Percentiles rank a stretch among this genome's conserved stretches.
These are phyloP conservation scores for Lordiphosa clarofinis DNA, from an alignment of 1,140 invertebrate species.

Conservation along the genomic window DNA sequence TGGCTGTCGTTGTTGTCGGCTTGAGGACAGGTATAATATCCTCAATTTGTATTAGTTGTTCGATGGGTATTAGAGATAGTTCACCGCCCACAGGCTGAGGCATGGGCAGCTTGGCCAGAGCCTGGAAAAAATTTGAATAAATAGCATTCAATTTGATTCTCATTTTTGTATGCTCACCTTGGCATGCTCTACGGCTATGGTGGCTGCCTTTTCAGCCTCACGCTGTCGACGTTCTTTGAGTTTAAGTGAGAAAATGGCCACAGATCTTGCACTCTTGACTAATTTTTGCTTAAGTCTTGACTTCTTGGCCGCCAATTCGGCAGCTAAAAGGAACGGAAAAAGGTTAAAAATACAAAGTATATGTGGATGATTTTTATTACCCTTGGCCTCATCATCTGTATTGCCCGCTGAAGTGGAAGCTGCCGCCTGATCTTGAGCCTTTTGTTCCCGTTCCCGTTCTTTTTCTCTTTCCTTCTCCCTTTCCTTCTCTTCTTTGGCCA, in stretches of 20 bases:
- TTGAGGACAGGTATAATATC: slow-evolving; percentile 80
- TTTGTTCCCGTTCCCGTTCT: slow-evolving; percentile 30
- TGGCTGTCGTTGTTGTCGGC: slow-evolving; percentile 32
- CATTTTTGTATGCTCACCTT: slow-evolving; percentile 45
- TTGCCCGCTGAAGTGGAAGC: slow-evolving; percentile 50
- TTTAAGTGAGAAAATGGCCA: slow-evolving; percentile 90
- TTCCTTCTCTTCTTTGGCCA: slow-evolving; percentile 39
- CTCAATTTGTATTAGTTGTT: slow-evolving; percentile 85
- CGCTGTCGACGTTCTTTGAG: slow-evolving; percentile 87
- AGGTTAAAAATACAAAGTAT: not conserved
- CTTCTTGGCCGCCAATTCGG: slow-evolving; percentile 84
- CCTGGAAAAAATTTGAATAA: slow-evolving; percentile 22
- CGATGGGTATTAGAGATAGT: slow-evolving; percentile 89
- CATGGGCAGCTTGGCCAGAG: slow-evolving; percentile 69
- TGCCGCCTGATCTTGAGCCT: slow-evolving; percentile 29
- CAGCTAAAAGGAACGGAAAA: slow-evolving; percentile 46
- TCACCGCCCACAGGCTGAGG: slow-evolving; percentile 84
- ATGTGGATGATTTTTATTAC: slow-evolving; percentile 19
- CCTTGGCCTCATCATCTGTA: slow-evolving; percentile 75
- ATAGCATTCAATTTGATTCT: too few species aligned
- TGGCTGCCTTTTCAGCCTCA: slow-evolving; percentile 84
- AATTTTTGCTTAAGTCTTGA: slow-evolving; percentile 82
- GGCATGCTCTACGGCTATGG: slow-evolving; percentile 77
- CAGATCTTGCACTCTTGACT: slow-evolving; percentile 89
- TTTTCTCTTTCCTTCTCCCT: slow-evolving; percentile 27